phyloP scores from a whole-genome alignment of 2,113 vertebrate species.

The Plecturocebus donacophilus region DNA sequence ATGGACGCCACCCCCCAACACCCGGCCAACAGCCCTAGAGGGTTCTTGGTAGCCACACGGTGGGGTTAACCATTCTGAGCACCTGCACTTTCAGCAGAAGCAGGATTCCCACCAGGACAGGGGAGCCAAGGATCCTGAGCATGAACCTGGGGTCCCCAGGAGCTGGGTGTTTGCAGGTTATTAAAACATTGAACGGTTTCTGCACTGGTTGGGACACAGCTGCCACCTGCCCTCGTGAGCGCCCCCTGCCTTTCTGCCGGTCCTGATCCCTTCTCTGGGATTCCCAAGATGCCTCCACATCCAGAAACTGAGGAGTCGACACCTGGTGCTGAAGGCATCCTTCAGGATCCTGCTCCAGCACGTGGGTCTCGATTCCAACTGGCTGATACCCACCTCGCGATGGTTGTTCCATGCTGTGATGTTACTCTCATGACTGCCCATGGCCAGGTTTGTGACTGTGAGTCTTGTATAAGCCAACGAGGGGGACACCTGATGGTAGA shows the following conservation, averaged over 20 bases:
- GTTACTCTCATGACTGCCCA: too few relatives aligned
- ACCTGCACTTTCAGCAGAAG: background rate
- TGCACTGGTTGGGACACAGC: background rate
- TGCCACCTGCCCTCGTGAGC: background rate
- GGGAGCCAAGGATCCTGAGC: background rate
- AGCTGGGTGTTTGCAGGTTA: background rate
- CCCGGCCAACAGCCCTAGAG: accelerated
- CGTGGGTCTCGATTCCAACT: accelerated
- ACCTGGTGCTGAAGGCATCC: background rate
- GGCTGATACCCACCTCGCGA: accelerated
- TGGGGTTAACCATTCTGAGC: background rate
- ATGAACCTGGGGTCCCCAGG: accelerated
- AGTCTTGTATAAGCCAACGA: background rate
- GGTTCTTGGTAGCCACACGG: accelerated
- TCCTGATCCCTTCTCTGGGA: background rate
- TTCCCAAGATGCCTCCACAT: background rate
- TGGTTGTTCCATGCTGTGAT: accelerated
- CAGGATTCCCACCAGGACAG: accelerated
- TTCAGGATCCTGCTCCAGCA: accelerated
- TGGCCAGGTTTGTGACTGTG: accelerated
- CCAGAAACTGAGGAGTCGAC: background rate
- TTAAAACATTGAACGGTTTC: background rate
- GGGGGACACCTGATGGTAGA: background rate
- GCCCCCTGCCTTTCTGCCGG: background rate
- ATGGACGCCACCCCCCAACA: background rate